Percentiles rank a stretch among this genome's conserved stretches.
These are phyloP conservation scores for Centroberyx gerrardi DNA, from an alignment of 2,797 vertebrate genomes.

Conservation along the genomic window DNA sequence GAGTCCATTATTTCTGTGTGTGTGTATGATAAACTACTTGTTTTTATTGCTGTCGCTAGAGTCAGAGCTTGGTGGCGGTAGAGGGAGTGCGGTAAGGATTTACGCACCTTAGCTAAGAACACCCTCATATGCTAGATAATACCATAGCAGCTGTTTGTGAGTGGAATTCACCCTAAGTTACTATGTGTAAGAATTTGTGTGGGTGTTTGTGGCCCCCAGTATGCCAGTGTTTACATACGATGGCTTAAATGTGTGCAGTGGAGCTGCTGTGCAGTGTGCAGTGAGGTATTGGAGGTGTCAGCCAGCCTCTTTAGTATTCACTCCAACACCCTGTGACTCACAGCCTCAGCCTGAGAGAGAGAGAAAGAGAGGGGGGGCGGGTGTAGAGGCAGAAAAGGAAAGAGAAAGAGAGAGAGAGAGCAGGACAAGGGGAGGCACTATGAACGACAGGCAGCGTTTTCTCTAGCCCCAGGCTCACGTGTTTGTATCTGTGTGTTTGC, in stretches of 20 bases:
- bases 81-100: background rate
- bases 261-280: constrained; percentile 70
- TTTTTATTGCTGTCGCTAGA: constrained; percentile 15
- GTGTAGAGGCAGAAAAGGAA: constrained; percentile 10
- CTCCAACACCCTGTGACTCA: constrained; percentile 86
- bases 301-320: constrained; percentile 87
- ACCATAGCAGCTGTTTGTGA: constrained; percentile 43
- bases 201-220: constrained; percentile 47
- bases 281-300: constrained; percentile 78
- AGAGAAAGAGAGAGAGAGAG: constrained; percentile 42
- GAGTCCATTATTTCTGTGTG: background rate
- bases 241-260: constrained; percentile 58
- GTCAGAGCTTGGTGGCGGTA: constrained; percentile 11
- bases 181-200: constrained; percentile 28
- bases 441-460: constrained; percentile 73
- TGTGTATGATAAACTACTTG: background rate
- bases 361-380: constrained; percentile 25
- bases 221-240: constrained; percentile 65
- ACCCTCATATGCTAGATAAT: constrained; percentile 44
- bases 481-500: constrained; percentile 75
- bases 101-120: constrained; percentile 21
- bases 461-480: constrained; percentile 75
- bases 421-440: constrained; percentile 68
- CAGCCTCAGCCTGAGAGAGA: constrained; percentile 71
- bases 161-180: constrained; percentile 14